phyloP scores from a whole-genome alignment of 2,113 vertebrate genomes.

The Pelusios castaneus region DNA sequence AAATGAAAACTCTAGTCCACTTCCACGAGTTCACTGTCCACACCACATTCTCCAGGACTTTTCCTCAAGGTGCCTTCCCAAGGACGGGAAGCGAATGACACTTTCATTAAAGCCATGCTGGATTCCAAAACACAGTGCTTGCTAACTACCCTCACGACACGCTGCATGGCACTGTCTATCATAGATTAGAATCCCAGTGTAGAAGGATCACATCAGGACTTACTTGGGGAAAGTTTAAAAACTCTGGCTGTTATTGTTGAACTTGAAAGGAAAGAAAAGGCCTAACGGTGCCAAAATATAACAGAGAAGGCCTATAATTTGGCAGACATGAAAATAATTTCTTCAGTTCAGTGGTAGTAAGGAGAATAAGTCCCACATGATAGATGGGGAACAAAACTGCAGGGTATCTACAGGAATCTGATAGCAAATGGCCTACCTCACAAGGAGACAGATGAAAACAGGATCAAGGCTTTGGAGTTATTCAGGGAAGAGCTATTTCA shows the following conservation, averaged over 20 bases:
- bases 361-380: not conserved
- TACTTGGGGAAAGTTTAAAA: rapidly evolving
- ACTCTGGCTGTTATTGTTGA: not conserved
- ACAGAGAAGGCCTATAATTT: not conserved
- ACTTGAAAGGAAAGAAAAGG: not conserved
- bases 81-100: not conserved
- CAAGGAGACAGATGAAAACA: not conserved
- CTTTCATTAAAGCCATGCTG: not conserved
- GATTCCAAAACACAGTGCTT: rapidly evolving
- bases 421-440: not conserved
- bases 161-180: rapidly evolving
- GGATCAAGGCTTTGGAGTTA: not conserved
- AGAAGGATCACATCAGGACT: not conserved
- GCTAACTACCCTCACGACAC: rapidly evolving
- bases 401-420: not conserved
- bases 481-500: not conserved
- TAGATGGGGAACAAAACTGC: not conserved
- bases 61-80: not conserved
- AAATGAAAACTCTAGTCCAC: rapidly evolving
- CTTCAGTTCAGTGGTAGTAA: not conserved
- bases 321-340: not conserved
- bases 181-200: not conserved
- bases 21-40: rapidly evolving
- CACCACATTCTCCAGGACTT: rapidly evolving
- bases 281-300: not conserved